phyloP scores from a whole-genome alignment of 2,113 vertebrate species.

The Anolis sagrei region DNA sequence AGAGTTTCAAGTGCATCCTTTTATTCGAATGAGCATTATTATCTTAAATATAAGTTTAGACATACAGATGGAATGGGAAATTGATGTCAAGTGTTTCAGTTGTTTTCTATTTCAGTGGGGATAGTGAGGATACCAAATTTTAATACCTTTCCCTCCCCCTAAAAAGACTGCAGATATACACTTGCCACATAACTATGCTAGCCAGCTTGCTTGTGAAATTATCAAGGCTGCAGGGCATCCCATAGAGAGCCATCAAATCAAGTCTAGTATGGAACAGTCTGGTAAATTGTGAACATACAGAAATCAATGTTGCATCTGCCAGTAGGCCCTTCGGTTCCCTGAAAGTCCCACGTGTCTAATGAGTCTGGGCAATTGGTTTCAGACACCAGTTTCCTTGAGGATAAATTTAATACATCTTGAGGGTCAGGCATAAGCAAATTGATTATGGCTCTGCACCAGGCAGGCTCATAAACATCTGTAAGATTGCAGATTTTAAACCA shows the following conservation, averaged over 20 bases:
- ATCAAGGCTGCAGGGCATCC: slow-evolving; percentile 74
- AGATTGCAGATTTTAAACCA: slow-evolving; percentile 56
- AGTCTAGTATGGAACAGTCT: slow-evolving; percentile 75
- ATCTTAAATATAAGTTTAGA: slow-evolving; percentile 30
- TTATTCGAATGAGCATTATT: slow-evolving; percentile 29
- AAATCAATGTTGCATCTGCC: slow-evolving; percentile 76
- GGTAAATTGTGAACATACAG: slow-evolving; percentile 71
- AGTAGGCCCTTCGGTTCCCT: slow-evolving; percentile 68
- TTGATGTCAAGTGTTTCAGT: slow-evolving; percentile 28
- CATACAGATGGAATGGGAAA: slow-evolving; percentile 35
- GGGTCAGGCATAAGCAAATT: slow-evolving; percentile 66
- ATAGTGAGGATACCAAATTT: slow-evolving; percentile 29
- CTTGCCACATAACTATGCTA: slow-evolving; percentile 64
- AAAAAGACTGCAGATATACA: slow-evolving; percentile 47
- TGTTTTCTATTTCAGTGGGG: slow-evolving; percentile 36
- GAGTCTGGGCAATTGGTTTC: slow-evolving; percentile 72
- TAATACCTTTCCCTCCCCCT: slow-evolving; percentile 35
- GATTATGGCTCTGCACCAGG: slow-evolving; percentile 66
- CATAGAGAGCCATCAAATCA: slow-evolving; percentile 74
- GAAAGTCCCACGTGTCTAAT: slow-evolving; percentile 73
- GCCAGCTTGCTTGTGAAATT: slow-evolving; percentile 71
- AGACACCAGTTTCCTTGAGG: slow-evolving; percentile 71
- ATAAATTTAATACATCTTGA: slow-evolving; percentile 70
- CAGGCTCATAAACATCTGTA: slow-evolving; percentile 69
- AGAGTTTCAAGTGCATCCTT: slow-evolving; percentile 48